Evolutionary conservation across 1,140 invertebrate species (phyloP).

Genomic region (Platorchestia sp.): DNA sequence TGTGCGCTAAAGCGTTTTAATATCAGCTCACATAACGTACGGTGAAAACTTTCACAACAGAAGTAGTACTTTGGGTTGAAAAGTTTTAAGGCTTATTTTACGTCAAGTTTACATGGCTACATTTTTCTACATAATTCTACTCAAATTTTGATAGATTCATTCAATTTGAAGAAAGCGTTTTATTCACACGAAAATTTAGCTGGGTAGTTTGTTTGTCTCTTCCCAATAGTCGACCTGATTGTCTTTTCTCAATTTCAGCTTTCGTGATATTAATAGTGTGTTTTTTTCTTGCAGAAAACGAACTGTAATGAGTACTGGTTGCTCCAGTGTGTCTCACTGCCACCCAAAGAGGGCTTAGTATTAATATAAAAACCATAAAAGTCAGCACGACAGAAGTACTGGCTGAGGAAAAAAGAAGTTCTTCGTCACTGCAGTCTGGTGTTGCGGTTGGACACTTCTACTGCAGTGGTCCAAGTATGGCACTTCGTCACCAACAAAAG

Average conservation of each 20-base stretch:
- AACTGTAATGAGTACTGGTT: conserved; percentile 47
- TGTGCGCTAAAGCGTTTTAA: too few species aligned
- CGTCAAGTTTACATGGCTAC: too few species aligned
- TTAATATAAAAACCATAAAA: neutral
- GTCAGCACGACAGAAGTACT: conserved; percentile 2
- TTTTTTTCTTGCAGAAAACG: conserved; percentile 33
- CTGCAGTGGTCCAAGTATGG: neutral
- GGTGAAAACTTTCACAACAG: too few species aligned
- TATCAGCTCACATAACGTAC: too few species aligned
- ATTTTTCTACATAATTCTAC: too few species aligned
- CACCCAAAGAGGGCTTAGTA: conserved; percentile 29
- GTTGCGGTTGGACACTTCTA: neutral
- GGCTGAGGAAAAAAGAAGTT: neutral
- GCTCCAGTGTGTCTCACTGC: conserved; percentile 40
- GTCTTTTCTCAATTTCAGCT: neutral
- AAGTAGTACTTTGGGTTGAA: too few species aligned
- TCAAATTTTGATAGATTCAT: too few species aligned
- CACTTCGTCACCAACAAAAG: neutral
- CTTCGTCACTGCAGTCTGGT: neutral
- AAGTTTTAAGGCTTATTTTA: too few species aligned
- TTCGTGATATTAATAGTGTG: neutral
- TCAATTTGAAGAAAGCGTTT: too few species aligned
- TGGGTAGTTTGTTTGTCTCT: too few species aligned
- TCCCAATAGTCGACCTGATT: neutral
- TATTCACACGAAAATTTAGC: too few species aligned